Conservation (phyloP, 1,140 invertebrate genomes). For the Rhizoglyphus robini region DNA sequence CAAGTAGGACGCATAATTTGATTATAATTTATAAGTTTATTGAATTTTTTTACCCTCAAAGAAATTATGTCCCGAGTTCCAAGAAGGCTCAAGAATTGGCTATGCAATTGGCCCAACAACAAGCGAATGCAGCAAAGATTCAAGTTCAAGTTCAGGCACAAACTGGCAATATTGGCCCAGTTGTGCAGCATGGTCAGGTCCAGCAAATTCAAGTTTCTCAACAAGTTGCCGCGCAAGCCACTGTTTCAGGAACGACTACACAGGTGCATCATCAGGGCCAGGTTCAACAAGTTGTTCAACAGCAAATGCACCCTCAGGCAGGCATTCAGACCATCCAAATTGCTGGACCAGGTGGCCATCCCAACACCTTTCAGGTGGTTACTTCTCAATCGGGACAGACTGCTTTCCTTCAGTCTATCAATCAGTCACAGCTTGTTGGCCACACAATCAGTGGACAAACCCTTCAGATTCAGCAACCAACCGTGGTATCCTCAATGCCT, state of each 20-base stretch:
- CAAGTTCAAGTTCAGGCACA: neutral
- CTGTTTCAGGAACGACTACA: no score
- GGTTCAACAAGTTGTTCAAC: neutral
- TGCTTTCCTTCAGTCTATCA: neutral
- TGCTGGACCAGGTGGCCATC: neutral
- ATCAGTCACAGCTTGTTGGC: no score
- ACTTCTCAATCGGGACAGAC: neutral
- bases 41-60: constrained; percentile 3
- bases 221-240: no score
- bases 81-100: neutral
- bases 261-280: neutral
- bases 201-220: no score
- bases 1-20: constrained; percentile 17
- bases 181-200: no score
- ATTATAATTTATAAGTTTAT: neutral
- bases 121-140: neutral
- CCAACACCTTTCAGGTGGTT: neutral
- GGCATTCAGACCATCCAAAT: neutral
- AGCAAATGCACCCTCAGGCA: neutral
- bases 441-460: neutral
- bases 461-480: neutral
- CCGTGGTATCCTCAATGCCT: neutral
- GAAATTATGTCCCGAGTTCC: constrained; percentile 1
- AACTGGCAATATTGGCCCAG: no score
- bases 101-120: neutral